phyloP scores from a whole-genome alignment of 2,797 vertebrate genomes.

The Neosilurus mollespiculum region DNA sequence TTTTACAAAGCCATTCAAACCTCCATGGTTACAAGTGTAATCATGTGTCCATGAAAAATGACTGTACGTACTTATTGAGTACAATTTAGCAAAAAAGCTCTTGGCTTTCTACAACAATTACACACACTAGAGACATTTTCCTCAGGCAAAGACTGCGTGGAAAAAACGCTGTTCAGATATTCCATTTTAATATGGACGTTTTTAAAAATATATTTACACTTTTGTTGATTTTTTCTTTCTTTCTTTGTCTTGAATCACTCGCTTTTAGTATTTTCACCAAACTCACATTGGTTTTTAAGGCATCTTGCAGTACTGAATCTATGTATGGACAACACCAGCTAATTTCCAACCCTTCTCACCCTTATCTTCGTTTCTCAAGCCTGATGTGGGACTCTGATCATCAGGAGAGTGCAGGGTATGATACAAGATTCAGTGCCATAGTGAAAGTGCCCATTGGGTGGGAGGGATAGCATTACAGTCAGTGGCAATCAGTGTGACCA shows the following conservation, averaged over 20 bases:
- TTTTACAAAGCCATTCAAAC: neutral
- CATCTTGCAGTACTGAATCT: neutral
- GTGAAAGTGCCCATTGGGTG: no score
- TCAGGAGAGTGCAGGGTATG: neutral
- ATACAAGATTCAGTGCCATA: neutral
- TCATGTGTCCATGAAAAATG: neutral
- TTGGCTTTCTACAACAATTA: neutral
- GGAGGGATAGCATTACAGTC: neutral
- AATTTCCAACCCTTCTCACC: constrained; percentile 6
- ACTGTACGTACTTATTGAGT: neutral
- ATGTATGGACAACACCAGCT: neutral
- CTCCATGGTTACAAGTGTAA: neutral
- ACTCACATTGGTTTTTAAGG: constrained; percentile 16
- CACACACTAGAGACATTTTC: neutral
- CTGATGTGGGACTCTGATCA: neutral
- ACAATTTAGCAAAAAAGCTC: neutral
- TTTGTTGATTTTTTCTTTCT: neutral
- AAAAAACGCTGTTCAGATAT: neutral
- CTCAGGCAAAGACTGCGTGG: no score
- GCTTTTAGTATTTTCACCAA: neutral
- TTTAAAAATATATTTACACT: neutral
- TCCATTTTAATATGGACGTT: neutral
- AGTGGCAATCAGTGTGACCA: neutral
- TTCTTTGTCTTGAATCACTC: neutral
- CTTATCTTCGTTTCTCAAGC: neutral